phyloP scores from a whole-genome alignment of 1,140 invertebrate species.

The Hyposmocoma kahamanoa region DNA sequence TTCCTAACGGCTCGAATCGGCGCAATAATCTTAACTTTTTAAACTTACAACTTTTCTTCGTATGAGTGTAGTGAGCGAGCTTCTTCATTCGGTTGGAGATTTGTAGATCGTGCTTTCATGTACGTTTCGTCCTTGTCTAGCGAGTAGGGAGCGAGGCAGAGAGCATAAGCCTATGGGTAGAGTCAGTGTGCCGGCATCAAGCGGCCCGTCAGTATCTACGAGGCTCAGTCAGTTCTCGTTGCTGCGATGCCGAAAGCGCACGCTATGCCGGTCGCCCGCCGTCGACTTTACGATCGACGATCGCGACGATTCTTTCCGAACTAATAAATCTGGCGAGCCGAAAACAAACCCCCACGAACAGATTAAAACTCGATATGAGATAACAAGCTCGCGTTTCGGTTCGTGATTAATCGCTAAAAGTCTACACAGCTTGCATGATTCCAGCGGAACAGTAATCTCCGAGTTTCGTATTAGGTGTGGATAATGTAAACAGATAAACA shows the following conservation, averaged over 20 bases:
- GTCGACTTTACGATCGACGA: conserved; percentile 38
- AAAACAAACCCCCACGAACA: conserved; percentile 53
- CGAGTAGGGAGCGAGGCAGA: conserved; percentile 24
- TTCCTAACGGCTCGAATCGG: conserved; percentile 48
- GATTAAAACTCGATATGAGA: conserved; percentile 61
- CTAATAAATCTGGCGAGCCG: conserved; percentile 56
- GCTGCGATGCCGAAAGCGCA: conserved; percentile 53
- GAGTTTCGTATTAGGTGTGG: conserved; percentile 47
- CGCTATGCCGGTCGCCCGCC: conserved; percentile 31
- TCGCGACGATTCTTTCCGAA: conserved; percentile 46
- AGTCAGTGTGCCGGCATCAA: conserved; percentile 26
- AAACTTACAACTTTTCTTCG: conserved; percentile 64
- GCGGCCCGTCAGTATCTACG: conserved; percentile 36
- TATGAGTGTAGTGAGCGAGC: conserved; percentile 39
- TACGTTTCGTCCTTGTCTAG: conserved; percentile 39
- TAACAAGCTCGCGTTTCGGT: conserved; percentile 40
- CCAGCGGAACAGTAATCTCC: conserved; percentile 47
- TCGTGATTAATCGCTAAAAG: conserved; percentile 54
- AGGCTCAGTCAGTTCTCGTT: conserved; percentile 44
- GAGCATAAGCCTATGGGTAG: too few relatives aligned
- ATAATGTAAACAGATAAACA: conserved; percentile 64
- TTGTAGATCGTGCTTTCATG: conserved; percentile 22
- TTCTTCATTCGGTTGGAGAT: conserved; percentile 40
- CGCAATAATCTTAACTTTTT: conserved; percentile 70
- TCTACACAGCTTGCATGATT: conserved; percentile 46